Conservation (phyloP, 2,888 invertebrate genomes). For the Trissolcus japonicus region DNA sequence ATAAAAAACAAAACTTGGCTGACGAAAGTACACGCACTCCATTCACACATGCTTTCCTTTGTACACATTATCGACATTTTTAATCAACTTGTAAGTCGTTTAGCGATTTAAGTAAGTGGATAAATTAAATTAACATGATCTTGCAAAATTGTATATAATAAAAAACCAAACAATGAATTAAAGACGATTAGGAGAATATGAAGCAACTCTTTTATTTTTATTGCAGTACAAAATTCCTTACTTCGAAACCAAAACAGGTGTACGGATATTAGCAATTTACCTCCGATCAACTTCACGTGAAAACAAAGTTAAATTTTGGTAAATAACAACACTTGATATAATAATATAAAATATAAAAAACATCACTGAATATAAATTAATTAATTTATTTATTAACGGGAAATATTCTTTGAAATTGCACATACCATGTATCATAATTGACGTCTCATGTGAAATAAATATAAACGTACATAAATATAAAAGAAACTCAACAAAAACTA, state of each 20-base stretch:
- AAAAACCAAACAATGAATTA: slow-evolving; percentile 40
- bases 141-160: slow-evolving; percentile 50
- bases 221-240: too few species aligned
- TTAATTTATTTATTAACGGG: too few species aligned
- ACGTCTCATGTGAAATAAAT: too few species aligned
- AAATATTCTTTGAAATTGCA: too few species aligned
- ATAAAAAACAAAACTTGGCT: slow-evolving; percentile 27
- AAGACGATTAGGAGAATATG: slow-evolving; percentile 38
- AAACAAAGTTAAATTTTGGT: not conserved
- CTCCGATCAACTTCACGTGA: not conserved
- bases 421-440: too few species aligned
- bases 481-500: too few species aligned
- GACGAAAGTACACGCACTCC: slow-evolving; percentile 46
- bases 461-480: too few species aligned
- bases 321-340: not conserved
- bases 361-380: too few species aligned
- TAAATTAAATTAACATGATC: slow-evolving; percentile 40
- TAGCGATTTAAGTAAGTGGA: slow-evolving; percentile 48
- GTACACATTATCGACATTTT: slow-evolving; percentile 47
- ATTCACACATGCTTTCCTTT: slow-evolving; percentile 49
- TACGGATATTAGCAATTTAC: too few species aligned
- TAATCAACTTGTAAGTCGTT: slow-evolving; percentile 36
- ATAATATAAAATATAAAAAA: too few species aligned
- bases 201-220: too few species aligned
- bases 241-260: too few species aligned